Percentiles rank a stretch among this genome's conserved stretches.
These are phyloP conservation scores for Burhinus oedicnemus DNA, from an alignment of 2,113 vertebrate genomes.

Conservation along the genomic window DNA sequence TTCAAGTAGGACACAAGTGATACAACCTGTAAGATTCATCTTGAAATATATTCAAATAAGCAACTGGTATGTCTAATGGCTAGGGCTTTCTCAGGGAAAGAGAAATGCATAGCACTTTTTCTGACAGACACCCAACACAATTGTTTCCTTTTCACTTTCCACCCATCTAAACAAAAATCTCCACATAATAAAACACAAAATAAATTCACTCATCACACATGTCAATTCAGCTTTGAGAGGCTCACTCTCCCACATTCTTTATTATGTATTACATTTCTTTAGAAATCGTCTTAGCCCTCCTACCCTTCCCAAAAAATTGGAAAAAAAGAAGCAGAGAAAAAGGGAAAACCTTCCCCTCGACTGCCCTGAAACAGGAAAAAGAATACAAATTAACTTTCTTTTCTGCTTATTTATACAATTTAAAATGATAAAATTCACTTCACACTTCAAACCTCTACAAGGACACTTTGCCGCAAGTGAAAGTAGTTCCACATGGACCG, in stretches of 20 bases:
- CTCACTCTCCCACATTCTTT: not conserved
- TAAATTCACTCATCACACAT: not conserved
- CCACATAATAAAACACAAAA: not conserved
- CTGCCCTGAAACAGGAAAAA: constrained; percentile 4
- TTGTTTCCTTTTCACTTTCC: not conserved
- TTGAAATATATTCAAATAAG: not conserved
- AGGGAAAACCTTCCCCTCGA: not conserved
- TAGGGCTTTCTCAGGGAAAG: not conserved
- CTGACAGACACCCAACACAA: not conserved
- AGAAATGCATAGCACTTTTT: too few species aligned
- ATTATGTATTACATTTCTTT: not conserved
- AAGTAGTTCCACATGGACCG: constrained; percentile 49
- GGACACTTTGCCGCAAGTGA: constrained; percentile 46
- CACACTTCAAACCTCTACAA: constrained; percentile 38
- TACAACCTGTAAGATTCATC: not conserved
- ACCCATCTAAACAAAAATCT: not conserved
- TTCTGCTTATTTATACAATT: constrained; percentile 30
- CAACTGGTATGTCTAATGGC: not conserved
- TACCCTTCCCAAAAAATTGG: not conserved
- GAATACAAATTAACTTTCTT: constrained; percentile 1
- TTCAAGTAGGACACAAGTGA: not conserved
- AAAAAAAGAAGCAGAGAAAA: not conserved
- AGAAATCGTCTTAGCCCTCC: not conserved
- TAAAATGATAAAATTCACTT: constrained; percentile 48
- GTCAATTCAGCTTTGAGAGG: not conserved